Percentiles rank a stretch among this genome's conserved stretches.
Evolutionary conservation across 2,113 vertebrate genomes (phyloP).

Genomic region (Struthio camelus): DNA sequence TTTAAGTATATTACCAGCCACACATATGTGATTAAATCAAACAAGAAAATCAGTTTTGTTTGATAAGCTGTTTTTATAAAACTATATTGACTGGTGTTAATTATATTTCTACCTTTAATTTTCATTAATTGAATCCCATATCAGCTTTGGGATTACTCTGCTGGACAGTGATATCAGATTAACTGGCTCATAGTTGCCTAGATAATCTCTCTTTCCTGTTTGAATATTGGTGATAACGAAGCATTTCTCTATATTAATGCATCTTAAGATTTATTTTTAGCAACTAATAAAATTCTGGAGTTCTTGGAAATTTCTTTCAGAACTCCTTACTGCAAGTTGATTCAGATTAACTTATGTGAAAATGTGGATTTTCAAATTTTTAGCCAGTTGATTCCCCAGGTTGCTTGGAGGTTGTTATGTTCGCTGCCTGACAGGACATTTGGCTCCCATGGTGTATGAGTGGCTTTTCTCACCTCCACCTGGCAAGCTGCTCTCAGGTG

Average conservation of each 20-base stretch:
- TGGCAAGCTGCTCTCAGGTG: constrained; percentile 7
- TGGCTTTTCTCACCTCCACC: background rate
- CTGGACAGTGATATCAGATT: background rate
- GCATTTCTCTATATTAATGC: background rate
- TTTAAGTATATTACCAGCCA: background rate
- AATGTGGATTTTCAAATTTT: background rate
- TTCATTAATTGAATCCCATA: constrained; percentile 1
- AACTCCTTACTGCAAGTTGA: background rate
- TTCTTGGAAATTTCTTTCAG: background rate
- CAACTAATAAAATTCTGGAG: background rate
- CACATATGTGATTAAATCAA: background rate
- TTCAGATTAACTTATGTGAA: background rate
- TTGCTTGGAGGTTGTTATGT: background rate
- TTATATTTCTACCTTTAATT: background rate
- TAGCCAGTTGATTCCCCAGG: background rate
- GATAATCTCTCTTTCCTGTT: background rate
- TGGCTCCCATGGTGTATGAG: background rate
- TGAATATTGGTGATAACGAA: background rate
- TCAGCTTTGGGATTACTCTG: background rate
- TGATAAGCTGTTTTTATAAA: background rate
- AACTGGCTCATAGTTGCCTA: background rate
- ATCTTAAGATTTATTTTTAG: background rate
- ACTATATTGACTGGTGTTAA: background rate
- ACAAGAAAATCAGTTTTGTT: background rate
- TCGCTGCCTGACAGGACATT: background rate